Percentiles rank a stretch among this genome's conserved stretches.
Conservation (phyloP, 2,797 vertebrate species). For the Chrysocyon brachyurus region DNA sequence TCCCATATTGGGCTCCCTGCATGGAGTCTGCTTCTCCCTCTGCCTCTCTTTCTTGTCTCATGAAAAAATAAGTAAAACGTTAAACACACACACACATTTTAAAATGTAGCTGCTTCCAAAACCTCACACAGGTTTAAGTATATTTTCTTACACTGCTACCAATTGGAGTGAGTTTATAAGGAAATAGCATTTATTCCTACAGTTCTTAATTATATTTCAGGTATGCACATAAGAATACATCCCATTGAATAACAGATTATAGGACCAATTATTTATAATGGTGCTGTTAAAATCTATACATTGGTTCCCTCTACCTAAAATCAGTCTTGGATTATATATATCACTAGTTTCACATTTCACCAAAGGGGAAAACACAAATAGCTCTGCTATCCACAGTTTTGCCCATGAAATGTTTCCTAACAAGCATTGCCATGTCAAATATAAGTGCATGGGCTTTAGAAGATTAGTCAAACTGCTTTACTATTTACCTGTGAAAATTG, state of each 20-base stretch:
- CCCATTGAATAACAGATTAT: neutral
- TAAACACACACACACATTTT: neutral
- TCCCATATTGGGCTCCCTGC: no score
- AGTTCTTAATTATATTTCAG: neutral
- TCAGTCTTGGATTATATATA: constrained; percentile 36
- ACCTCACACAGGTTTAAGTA: neutral
- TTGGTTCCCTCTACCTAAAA: neutral
- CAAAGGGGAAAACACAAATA: constrained; percentile 58
- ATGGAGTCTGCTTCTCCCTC: no score
- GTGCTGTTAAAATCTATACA: neutral
- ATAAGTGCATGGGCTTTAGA: constrained; percentile 46
- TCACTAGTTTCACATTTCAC: constrained; percentile 22
- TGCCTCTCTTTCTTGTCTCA: no score
- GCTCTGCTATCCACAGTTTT: constrained; percentile 57
- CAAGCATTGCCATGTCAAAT: constrained; percentile 31
- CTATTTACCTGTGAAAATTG: constrained; percentile 83
- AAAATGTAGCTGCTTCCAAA: neutral
- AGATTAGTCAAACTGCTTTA: constrained; percentile 66
- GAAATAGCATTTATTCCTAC: neutral
- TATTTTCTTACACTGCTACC: neutral
- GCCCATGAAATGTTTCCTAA: constrained; percentile 70
- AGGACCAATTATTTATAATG: neutral
- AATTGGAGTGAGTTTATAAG: neutral
- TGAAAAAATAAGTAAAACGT: no score
- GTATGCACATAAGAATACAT: neutral